phyloP scores from a whole-genome alignment of 2,888 invertebrate genomes.

The Epinotia bilunana region DNA sequence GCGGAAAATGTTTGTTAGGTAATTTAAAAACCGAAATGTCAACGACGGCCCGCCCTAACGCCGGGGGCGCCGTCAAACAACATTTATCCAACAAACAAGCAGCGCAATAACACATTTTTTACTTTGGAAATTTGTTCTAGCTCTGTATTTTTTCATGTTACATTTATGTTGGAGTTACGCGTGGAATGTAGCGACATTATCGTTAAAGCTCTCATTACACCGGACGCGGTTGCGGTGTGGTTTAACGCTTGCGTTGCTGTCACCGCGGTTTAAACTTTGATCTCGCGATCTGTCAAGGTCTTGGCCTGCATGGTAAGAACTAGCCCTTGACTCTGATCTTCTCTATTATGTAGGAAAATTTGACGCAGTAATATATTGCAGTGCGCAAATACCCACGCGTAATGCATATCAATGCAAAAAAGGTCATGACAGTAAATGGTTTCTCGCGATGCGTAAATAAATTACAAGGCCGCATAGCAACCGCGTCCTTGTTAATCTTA shows the following conservation, averaged over 20 bases:
- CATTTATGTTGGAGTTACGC: constrained; percentile 31
- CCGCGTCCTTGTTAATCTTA: constrained; percentile 2
- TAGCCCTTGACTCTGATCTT: not conserved
- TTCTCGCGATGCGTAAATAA: constrained; percentile 6
- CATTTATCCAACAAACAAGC: constrained; percentile 75
- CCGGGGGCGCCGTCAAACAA: constrained; percentile 73
- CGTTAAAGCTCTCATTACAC: constrained; percentile 33
- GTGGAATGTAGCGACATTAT: constrained; percentile 62
- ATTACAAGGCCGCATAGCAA: not conserved
- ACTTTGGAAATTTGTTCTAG: constrained; percentile 62
- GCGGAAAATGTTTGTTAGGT: constrained; percentile 58
- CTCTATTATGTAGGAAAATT: too few relatives aligned
- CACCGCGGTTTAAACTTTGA: constrained; percentile 10
- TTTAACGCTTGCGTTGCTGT: constrained; percentile 9
- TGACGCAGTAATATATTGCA: too few relatives aligned
- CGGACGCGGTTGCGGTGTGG: constrained; percentile 33
- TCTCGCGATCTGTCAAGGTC: constrained; percentile 5
- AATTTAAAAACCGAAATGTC: constrained; percentile 70
- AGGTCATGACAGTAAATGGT: not conserved
- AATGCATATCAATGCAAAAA: not conserved
- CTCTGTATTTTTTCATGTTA: constrained; percentile 51
- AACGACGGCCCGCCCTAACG: constrained; percentile 51
- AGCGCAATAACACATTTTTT: constrained; percentile 76
- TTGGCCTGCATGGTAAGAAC: not conserved
- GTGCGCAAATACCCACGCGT: too few relatives aligned